Base-by-base conservation (phyloP, 2,888 invertebrate species). In the Tachystola acroxantha region DNA sequence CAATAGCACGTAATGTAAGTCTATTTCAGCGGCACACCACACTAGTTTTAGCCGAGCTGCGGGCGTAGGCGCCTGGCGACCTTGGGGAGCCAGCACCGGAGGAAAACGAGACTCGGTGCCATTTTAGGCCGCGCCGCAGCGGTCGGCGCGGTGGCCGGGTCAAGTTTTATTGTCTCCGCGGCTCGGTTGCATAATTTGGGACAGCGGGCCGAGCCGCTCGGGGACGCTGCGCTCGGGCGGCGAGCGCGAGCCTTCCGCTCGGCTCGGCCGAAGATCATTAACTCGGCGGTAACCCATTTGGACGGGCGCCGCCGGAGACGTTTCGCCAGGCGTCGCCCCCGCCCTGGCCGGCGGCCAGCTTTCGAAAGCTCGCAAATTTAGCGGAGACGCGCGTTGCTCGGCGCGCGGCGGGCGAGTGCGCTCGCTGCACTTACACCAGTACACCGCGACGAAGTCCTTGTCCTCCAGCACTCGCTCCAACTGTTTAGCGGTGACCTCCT, bases 381-480 rank as follows among this genome's bases (percentile, higher is more conserved):
- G 51, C 56, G 63, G 52, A 61, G 67, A 56, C 63, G 62, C 64
- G 53, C 61, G 59, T 61, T 62, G 60, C 62, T 53, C 56, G 53
- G 60, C 64, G 50, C 57, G 51, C 54, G 59, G 47, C 60, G 48
- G 47, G 48, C 51, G 57, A 52, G 49, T 51, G 48, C 50, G 38
- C 14, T 16, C 36, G 32, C 35, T 46, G 46, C 89, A 95, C 96
- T 96, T 94, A 96, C 96, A 96, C 95, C 96, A 96, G 89, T 94
- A 96, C 87, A 96, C 96, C 78, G 96, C 96, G 80, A 96, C 95
- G 90, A 94, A 96, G 88, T 96, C 96, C 91, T 96, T 95, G 64
- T 95, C 95, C 82, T 92, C 91, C 78, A 96, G 91, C 65, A 96
- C 90, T 77, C 94, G 92, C 78, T 96, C 96, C 88, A 96, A 91